Evolutionary conservation across 2,888 invertebrate genomes (phyloP).

Genomic region (Drepana falcataria): DNA sequence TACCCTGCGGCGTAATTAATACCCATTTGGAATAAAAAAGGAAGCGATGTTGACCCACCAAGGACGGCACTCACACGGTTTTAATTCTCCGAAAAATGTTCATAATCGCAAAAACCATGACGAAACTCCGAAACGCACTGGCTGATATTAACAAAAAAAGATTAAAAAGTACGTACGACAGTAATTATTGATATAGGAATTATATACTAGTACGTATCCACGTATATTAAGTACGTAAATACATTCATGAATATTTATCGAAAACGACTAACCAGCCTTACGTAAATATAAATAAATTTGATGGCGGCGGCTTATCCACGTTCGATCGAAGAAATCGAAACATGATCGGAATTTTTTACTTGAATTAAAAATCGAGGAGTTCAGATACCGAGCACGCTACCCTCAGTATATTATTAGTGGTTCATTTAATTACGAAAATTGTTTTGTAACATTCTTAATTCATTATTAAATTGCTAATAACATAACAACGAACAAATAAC

Average conservation of each 20-base stretch:
- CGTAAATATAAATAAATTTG: slow-evolving; percentile 59
- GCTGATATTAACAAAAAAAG: slow-evolving; percentile 3
- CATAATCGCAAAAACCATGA: slow-evolving; percentile 30
- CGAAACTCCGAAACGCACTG: slow-evolving; percentile 21
- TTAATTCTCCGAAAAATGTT: slow-evolving; percentile 47
- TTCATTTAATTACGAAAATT: background rate
- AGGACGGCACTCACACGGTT: slow-evolving; percentile 42
- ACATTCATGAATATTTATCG: slow-evolving; percentile 53
- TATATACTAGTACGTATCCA: slow-evolving; percentile 7
- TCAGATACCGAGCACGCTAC: slow-evolving; percentile 19
- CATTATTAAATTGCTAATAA: no score
- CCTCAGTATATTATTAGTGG: background rate
- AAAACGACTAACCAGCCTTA: slow-evolving; percentile 47
- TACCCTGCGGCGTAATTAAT: slow-evolving; percentile 54
- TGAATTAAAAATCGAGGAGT: slow-evolving; percentile 29
- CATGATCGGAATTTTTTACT: slow-evolving; percentile 49
- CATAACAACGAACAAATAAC: no score
- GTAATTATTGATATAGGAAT: slow-evolving; percentile 24
- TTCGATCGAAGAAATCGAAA: slow-evolving; percentile 47
- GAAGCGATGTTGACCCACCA: slow-evolving; percentile 42
- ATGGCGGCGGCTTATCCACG: slow-evolving; percentile 48
- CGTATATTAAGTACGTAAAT: slow-evolving; percentile 8
- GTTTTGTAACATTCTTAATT: no score
- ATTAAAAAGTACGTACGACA: slow-evolving; percentile 8
- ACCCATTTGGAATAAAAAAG: slow-evolving; percentile 36